These are phyloP conservation scores for Epistrophe eligans DNA, from an alignment of 2,888 invertebrate species.

Conservation along the genomic window DNA sequence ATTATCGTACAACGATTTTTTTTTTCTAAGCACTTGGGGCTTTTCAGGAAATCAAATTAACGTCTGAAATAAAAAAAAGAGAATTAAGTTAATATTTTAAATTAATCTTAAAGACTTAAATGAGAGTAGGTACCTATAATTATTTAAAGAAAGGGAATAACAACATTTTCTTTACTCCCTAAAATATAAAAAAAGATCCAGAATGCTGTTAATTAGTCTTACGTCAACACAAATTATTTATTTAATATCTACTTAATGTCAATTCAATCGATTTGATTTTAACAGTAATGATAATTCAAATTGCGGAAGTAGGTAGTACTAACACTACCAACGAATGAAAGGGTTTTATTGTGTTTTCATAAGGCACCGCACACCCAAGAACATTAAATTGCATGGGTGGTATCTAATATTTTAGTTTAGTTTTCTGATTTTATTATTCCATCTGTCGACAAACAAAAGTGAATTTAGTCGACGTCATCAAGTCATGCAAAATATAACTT, in stretches of 20 bases:
- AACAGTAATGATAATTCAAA: neutral
- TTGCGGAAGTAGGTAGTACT: neutral
- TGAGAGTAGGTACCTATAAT: too few relatives aligned
- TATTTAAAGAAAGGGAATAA: too few relatives aligned
- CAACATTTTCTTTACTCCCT: too few relatives aligned
- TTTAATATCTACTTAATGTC: too few relatives aligned
- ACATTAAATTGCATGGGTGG: neutral
- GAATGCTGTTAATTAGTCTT: too few relatives aligned
- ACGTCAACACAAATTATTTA: too few relatives aligned
- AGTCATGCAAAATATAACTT: neutral
- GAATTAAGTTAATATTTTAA: neutral
- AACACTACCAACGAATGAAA: neutral
- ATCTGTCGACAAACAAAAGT: conserved; percentile 4
- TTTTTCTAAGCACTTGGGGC: conserved; percentile 5
- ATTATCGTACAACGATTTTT: neutral
- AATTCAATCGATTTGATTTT: neutral
- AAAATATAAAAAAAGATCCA: too few relatives aligned
- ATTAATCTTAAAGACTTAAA: neutral
- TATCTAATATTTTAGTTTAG: neutral
- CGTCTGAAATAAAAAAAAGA: conserved; percentile 49
- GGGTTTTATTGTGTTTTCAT: conserved; percentile 2
- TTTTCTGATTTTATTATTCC: neutral
- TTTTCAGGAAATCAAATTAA: conserved; percentile 2
- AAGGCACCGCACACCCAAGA: neutral
- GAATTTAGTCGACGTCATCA: neutral